Percentiles rank a stretch among this genome's conserved stretches.
These are phyloP conservation scores for Phalanger gymnotis DNA, from an alignment of 2,797 vertebrate species.

Conservation along the genomic window DNA sequence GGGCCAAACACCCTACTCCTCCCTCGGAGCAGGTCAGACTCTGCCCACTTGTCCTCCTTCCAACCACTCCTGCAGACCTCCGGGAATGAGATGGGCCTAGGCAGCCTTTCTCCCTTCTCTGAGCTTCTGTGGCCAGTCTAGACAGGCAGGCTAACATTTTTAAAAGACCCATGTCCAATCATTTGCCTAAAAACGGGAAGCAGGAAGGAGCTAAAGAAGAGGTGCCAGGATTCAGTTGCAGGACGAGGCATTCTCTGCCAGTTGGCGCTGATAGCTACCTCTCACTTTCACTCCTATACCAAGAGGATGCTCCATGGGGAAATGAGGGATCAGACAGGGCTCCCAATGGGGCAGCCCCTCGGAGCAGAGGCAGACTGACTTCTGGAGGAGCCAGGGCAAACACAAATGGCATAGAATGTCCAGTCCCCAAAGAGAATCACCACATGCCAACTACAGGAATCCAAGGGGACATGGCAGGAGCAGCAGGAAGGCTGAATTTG, in stretches of 20 bases:
- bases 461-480: not conserved
- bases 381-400: not conserved
- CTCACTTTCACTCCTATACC: not conserved
- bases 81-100: not conserved
- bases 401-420: not conserved
- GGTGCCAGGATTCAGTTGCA: too few species aligned
- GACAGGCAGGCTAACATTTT: not conserved
- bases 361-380: not conserved
- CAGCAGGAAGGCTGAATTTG: not conserved
- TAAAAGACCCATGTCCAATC: not conserved
- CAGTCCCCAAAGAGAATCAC: not conserved
- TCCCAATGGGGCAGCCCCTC: not conserved
- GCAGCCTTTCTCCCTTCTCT: not conserved
- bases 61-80: not conserved
- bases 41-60: not conserved
- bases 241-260: not conserved
- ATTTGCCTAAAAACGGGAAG: not conserved
- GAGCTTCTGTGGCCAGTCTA: not conserved
- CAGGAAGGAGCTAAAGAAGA: not conserved
- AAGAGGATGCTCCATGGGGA: too few species aligned
- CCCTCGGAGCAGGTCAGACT: not conserved
- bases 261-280: not conserved
- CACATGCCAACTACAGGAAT: not conserved
- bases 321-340: not conserved
- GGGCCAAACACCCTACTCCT: not conserved